Evolutionary conservation across 2,797 vertebrate genomes (phyloP).

Genomic region (Rhinella marina): DNA sequence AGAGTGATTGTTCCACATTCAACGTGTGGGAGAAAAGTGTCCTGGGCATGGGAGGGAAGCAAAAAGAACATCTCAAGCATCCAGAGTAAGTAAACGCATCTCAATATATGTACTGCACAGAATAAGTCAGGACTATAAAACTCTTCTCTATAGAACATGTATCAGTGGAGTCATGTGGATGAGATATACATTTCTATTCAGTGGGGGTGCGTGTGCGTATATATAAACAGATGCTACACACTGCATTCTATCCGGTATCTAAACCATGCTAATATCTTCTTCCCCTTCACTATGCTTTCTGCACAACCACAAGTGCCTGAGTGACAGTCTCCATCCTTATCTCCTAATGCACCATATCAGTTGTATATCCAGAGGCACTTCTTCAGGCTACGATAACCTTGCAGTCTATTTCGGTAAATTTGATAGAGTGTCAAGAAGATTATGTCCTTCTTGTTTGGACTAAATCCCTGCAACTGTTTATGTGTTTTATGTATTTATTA

Average conservation of each 20-base stretch:
- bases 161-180: neutral
- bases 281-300: neutral
- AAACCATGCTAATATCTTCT: neutral
- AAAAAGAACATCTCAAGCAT: conserved; percentile 79
- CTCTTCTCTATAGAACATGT: neutral
- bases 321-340: neutral
- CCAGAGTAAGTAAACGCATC: conserved; percentile 77
- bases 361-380: neutral
- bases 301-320: neutral
- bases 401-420: neutral
- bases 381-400: conserved; percentile 17
- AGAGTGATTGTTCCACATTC: conserved; percentile 92
- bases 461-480: neutral
- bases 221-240: neutral
- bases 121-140: neutral
- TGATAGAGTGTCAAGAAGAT: conserved; percentile 20
- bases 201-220: neutral
- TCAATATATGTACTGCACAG: neutral
- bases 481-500: neutral
- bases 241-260: neutral
- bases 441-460: neutral
- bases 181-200: neutral
- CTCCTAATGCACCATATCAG: neutral
- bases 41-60: conserved; percentile 90
- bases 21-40: conserved; percentile 97